Percentiles rank a stretch among this genome's conserved stretches.
Evolutionary conservation across 2,113 vertebrate genomes (phyloP).

Genomic region (Sylvia atricapilla): DNA sequence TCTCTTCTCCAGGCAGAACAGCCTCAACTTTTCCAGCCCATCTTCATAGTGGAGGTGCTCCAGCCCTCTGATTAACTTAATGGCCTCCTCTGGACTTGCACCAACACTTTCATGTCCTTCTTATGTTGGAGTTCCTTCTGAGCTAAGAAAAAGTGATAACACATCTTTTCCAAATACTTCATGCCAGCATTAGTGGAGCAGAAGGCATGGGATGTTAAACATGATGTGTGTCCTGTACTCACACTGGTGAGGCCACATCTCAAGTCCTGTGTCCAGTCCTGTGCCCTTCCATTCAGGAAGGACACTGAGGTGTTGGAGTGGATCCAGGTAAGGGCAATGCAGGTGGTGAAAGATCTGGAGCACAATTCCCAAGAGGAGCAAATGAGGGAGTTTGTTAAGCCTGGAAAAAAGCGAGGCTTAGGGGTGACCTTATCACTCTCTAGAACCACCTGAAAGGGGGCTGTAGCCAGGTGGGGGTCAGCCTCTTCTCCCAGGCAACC

Average conservation of each 20-base stretch:
- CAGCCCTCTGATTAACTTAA: neutral
- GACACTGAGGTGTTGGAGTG: neutral
- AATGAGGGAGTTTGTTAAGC: neutral
- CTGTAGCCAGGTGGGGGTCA: fast-evolving
- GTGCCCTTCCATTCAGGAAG: neutral
- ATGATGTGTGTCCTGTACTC: fast-evolving
- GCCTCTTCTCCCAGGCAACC: neutral
- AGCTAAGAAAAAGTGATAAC: neutral
- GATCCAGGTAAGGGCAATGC: neutral
- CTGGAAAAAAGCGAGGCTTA: neutral
- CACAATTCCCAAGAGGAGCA: neutral
- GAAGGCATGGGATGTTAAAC: fast-evolving
- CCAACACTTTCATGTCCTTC: neutral
- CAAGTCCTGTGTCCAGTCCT: fast-evolving
- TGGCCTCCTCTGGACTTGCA: neutral
- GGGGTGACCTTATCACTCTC: fast-evolving
- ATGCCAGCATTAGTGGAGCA: fast-evolving
- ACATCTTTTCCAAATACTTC: neutral
- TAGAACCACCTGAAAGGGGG: neutral
- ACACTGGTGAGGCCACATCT: neutral
- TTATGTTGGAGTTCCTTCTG: neutral
- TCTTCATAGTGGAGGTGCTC: neutral
- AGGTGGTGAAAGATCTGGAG: neutral
- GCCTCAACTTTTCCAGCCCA: neutral
- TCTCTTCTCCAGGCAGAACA: neutral